Conservation (phyloP, 2,888 invertebrate genomes). For the Thysanoteuthis rhombus region DNA sequence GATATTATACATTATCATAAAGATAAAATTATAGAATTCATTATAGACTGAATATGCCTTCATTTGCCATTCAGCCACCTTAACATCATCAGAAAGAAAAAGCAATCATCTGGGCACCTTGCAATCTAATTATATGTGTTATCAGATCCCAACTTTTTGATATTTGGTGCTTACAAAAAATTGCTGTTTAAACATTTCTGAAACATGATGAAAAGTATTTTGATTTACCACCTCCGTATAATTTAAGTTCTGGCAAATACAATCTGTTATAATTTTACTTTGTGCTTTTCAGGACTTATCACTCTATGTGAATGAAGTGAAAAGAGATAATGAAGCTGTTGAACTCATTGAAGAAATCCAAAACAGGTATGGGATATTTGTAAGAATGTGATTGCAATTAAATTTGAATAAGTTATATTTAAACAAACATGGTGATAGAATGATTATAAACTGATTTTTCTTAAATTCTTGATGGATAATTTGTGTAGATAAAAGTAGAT, state of each 20-base stretch:
- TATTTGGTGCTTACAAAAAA: not conserved
- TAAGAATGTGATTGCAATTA: not conserved
- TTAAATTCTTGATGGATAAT: too few relatives aligned
- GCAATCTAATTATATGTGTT: too few relatives aligned
- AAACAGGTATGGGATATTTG: slow-evolving; percentile 68
- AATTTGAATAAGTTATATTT: not conserved
- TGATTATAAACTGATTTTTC: too few relatives aligned
- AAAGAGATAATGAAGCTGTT: slow-evolving; percentile 92
- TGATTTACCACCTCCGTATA: not conserved
- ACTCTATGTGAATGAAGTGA: slow-evolving; percentile 97
- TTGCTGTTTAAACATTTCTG: not conserved
- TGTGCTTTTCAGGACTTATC: slow-evolving; percentile 78
- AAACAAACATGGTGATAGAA: too few relatives aligned
- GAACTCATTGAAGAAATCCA: slow-evolving; percentile 90
- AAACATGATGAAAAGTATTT: slow-evolving; percentile 16
- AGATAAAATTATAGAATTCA: too few relatives aligned
- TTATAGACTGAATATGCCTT: too few relatives aligned
- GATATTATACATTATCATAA: too few relatives aligned
- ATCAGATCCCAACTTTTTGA: too few relatives aligned
- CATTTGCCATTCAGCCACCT: too few relatives aligned
- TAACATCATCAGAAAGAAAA: too few relatives aligned
- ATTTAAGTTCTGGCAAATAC: not conserved
- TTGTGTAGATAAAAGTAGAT: too few relatives aligned
- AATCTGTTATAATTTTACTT: not conserved
- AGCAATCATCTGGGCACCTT: too few relatives aligned